Base-by-base conservation (phyloP, 1,140 invertebrate species). In the Hirudo medicinalis region DNA sequence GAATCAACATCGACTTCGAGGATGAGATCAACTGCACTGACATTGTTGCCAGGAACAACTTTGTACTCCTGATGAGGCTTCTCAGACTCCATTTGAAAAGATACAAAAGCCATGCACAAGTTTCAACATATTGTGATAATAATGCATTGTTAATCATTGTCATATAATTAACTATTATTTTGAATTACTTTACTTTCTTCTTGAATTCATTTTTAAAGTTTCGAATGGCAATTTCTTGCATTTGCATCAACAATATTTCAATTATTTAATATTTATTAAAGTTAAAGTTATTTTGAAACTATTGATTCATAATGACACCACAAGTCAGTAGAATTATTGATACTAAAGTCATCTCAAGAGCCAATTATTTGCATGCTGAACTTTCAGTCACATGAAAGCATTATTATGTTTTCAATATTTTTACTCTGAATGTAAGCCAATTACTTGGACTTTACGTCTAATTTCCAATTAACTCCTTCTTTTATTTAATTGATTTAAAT, bases 1-100 rank as follows among this genome's bases (percentile, higher is more conserved):
- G 83, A 11, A 76, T 84, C 32, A 84, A 84, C 73, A 76, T 84
- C 43, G 82, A 83, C 73, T 81, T 78, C 76, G 83, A 84, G 71
- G 76, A 77, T 74, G 75, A 76, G 19, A 78, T 84, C 63, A 72
- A 73, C 13, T 54, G 74, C 36, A 75, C 78, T 60, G 75, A 78
- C 29, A 74, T 29, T n/a, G n/a, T 29, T 9, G 20, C 22, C n/a
- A n/a, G 19, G 11, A 54, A 63, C 57, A 29, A 29, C 22, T 66
- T 71, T 29, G 32, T 29, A 0, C 20, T 60, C 6, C 55, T 71
- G 11, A 71, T 71, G 70, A 9, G 22, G 32, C 29, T 69, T 25
- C 36, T 69, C 22, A 27, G 29, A 17, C 2, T 20, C 9, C 25
- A 69, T 27, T 22, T 69, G 43, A 69, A 69, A 69, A 36, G 9